phyloP scores from a whole-genome alignment of 2,113 vertebrate species.

The Eurystomus gularis region DNA sequence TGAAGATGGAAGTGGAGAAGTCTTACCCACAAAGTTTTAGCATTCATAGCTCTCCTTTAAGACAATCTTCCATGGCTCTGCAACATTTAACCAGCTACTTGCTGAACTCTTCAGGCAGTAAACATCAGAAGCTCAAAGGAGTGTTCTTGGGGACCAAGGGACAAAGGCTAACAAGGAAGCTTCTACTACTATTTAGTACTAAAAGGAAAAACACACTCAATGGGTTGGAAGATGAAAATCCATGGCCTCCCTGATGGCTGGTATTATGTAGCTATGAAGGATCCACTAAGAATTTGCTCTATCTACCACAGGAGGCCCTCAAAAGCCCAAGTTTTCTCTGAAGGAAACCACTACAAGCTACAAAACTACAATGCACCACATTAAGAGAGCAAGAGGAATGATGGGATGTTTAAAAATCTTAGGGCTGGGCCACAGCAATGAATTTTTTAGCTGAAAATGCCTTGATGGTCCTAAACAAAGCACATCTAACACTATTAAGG shows the following conservation, averaged over 20 bases:
- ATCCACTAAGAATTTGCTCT: neutral
- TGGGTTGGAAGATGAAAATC: neutral
- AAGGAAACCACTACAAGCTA: neutral
- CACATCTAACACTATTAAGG: neutral
- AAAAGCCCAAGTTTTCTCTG: neutral
- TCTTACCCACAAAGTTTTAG: neutral
- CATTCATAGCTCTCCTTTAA: neutral
- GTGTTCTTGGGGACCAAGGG: rapidly evolving
- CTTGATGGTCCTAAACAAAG: neutral
- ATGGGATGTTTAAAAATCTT: neutral
- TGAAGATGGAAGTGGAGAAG: neutral
- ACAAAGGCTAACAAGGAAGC: neutral
- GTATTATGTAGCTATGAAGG: neutral
- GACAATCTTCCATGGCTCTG: neutral
- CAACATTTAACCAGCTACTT: neutral
- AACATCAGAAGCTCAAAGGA: neutral
- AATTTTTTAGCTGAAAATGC: neutral
- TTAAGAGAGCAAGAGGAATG: neutral
- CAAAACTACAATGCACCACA: neutral
- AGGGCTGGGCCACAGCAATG: neutral
- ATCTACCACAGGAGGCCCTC: neutral
- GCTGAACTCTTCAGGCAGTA: neutral
- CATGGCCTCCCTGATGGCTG: neutral
- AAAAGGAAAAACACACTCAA: neutral
- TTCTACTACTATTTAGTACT: neutral